Conservation (phyloP, 2,113 vertebrate genomes). For the Gasterosteus nipponicus region DNA sequence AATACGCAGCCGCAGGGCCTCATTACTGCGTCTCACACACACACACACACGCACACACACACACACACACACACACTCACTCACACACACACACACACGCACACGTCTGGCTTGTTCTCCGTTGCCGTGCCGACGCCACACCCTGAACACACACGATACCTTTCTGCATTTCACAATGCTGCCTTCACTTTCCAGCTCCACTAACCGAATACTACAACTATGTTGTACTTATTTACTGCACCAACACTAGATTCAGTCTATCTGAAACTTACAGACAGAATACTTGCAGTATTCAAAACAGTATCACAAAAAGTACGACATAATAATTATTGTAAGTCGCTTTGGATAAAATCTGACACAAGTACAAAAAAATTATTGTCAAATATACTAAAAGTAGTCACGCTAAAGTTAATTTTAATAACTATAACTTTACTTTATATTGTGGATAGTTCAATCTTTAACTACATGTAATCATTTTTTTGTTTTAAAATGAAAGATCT, state of each 20-base stretch:
- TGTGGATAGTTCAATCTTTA: no score
- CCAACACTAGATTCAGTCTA: no score
- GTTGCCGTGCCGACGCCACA: slow-evolving; percentile 52
- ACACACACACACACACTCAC: no score
- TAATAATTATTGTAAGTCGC: no score
- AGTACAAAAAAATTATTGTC: not conserved
- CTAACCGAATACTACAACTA: not conserved
- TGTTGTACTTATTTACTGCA: no score
- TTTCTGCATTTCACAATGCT: slow-evolving; percentile 10
- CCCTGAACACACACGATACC: slow-evolving; percentile 43
- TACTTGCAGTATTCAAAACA: no score
- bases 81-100: slow-evolving; percentile 27
- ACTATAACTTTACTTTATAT: no score
- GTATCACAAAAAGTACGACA: no score
- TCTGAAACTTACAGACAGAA: no score
- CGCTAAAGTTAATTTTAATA: no score
- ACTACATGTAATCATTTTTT: no score
- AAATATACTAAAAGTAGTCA: not conserved
- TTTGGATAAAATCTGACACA: not conserved
- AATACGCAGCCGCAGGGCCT: slow-evolving; percentile 9
- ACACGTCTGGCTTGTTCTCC: slow-evolving; percentile 30
- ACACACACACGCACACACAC: slow-evolving; percentile 7
- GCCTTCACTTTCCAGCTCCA: slow-evolving; percentile 2
- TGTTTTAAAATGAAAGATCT: no score
- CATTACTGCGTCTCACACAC: not conserved